Evolutionary conservation across 2,797 vertebrate species (phyloP).

Genomic region (Dicrostonyx torquatus): DNA sequence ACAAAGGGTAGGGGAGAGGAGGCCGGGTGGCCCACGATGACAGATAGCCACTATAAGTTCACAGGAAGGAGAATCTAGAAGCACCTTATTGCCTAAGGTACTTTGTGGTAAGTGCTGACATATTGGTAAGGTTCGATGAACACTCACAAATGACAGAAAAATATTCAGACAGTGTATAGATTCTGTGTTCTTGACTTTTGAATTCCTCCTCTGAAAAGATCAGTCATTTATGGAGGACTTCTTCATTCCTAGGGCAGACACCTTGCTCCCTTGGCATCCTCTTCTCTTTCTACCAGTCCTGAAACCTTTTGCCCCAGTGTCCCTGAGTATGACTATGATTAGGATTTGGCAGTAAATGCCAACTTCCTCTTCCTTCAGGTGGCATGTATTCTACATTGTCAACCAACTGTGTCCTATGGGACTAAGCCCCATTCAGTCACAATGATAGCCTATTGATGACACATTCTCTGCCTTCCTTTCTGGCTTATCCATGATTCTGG

Average conservation of each 20-base stretch:
- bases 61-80: not conserved
- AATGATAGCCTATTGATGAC: not conserved
- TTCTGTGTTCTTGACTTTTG: not conserved
- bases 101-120: not conserved
- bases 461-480: not conserved
- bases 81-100: not conserved
- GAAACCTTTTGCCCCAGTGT: not conserved
- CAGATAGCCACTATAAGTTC: not conserved
- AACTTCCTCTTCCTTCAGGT: not conserved
- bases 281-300: not conserved
- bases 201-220: slow-evolving; percentile 15
- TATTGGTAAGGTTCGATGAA: not conserved
- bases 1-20: not conserved
- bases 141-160: not conserved
- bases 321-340: not conserved
- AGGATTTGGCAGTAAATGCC: not conserved
- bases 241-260: not conserved
- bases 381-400: not conserved
- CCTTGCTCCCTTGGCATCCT: not conserved
- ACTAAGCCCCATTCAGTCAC: not conserved
- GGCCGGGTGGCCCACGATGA: not conserved
- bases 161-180: not conserved
- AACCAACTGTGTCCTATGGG: not conserved
- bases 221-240: not conserved
- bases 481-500: not conserved